Base-by-base conservation (phyloP, 2,888 invertebrate genomes). In the Thyatira batis region DNA sequence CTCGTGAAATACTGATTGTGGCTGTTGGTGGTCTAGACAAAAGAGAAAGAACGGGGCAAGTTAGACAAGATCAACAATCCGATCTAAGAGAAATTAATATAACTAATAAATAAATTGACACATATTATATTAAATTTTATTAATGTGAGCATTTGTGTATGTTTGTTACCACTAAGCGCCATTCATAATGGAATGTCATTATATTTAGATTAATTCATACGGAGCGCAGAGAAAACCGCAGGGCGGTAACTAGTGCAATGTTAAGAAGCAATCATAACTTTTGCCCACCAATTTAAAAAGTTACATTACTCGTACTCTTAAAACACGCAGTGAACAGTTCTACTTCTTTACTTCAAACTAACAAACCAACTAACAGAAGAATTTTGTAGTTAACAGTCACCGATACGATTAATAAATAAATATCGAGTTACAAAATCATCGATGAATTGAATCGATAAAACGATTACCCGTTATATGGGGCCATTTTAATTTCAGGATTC, bases 1-100 rank as follows among this genome's bases (percentile, higher is more conserved):
- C 67, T 54, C 61, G 58, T 59, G 50, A 57, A 52, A 50, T 50
- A 20, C 8, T 20, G 39, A 52, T 43, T 49, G 46, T 52, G 20
- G 20, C 43, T 52, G 50, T 39, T 39, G 39, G 50, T 50, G 44
- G 55, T 57, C 57, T 57, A 56, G 48, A 45, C 44, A 30, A 39
- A 39, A 17, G 39, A 6, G 17, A 39, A 17, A 8, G 13, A 39
- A 8, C 3, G 5, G 13, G 6, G 33, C 13, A 33, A 33, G n/a
- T 6, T 13, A 13, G 2, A n/a, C n/a, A 30, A 30, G 11, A n/a
- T 1, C 2, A 30, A 11, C 30, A 2, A 11, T 30, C 0, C 11
- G n/a, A 30, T 4, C 23, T 23, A 30, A 30, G 30, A 30, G n/a
- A 23, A 23, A 23, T 23, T 23, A 23, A 23, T 23, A 23, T 3